Conservation (phyloP, 2,113 vertebrate species). For the Eupsittula cactorum region DNA sequence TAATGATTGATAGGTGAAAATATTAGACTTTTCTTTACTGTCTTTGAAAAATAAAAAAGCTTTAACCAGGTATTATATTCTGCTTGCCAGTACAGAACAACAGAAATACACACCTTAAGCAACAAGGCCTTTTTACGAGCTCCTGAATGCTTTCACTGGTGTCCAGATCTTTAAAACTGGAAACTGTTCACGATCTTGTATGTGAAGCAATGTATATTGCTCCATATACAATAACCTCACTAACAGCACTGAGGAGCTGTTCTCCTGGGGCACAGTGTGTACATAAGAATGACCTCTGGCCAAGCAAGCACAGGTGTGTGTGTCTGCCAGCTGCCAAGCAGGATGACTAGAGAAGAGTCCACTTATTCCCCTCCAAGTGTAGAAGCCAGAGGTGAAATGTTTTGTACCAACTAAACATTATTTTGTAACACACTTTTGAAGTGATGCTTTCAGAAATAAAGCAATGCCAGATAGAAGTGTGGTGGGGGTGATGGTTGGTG, state of each 20-base stretch:
- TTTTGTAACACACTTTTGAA: not conserved
- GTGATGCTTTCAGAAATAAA: not conserved
- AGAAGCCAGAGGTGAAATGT: not conserved
- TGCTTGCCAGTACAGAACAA: not conserved
- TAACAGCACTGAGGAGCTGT: not conserved
- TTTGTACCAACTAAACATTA: not conserved
- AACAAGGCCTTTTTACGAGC: not conserved
- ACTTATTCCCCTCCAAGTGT: not conserved
- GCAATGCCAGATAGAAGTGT: not conserved
- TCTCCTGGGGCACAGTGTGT: not conserved
- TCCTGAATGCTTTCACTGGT: not conserved
- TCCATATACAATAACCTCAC: not conserved
- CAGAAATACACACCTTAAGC: not conserved
- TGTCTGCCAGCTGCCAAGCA: not conserved
- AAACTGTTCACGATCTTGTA: accelerated
- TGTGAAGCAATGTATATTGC: not conserved
- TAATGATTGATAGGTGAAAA: not conserved
- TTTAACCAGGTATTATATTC: not conserved
- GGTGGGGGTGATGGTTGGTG: accelerated
- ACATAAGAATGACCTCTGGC: not conserved
- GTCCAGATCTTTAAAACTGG: not conserved
- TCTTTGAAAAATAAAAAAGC: not conserved
- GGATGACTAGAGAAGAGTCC: not conserved
- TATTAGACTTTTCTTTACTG: not conserved
- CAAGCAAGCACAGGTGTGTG: accelerated